A percentile compares a stretch with the other conserved stretches of the same genome.
Evolutionary conservation across 2,797 vertebrate species (phyloP).

Genomic region (Pagetopsis macropterus): DNA sequence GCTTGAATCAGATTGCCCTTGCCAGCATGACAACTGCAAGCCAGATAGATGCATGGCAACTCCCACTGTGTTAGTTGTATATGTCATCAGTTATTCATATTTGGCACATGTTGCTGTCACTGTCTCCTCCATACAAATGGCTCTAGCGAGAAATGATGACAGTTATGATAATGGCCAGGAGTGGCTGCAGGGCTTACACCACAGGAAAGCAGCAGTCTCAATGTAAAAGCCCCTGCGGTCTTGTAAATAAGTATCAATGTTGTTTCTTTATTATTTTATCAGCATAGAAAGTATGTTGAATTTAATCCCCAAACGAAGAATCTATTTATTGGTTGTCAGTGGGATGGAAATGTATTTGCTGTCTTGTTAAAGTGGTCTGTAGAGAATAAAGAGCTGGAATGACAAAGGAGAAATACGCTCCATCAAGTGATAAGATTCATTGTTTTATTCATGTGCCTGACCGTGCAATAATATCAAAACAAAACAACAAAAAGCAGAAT

Average conservation of each 20-base stretch:
- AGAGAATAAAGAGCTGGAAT: constrained; percentile 46
- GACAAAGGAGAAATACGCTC: constrained; percentile 35
- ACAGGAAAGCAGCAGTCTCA: constrained; percentile 25
- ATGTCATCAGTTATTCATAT: constrained; percentile 66
- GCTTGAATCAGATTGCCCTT: constrained; percentile 32
- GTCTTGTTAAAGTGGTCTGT: constrained; percentile 55
- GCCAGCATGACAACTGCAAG: constrained; percentile 23
- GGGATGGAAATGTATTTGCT: constrained; percentile 49
- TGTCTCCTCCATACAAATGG: constrained; percentile 41
- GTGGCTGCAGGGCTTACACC: constrained; percentile 15
- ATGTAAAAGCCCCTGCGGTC: constrained; percentile 36
- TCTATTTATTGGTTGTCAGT: constrained; percentile 61
- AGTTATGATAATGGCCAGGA: constrained; percentile 40
- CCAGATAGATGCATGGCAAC: constrained; percentile 44
- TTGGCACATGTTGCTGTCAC: constrained; percentile 55
- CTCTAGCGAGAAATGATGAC: constrained; percentile 45
- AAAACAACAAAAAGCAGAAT: constrained; percentile 23
- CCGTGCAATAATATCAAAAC: not conserved
- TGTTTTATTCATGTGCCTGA: constrained; percentile 50
- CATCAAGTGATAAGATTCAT: constrained; percentile 45
- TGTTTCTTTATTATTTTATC: constrained; percentile 51
- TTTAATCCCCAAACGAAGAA: constrained; percentile 53
- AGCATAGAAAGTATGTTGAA: constrained; percentile 39
- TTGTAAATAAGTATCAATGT: constrained; percentile 19
- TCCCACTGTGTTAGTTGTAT: constrained; percentile 44